Conservation (phyloP, 2,888 invertebrate species). For the Ophion slaviceki region DNA sequence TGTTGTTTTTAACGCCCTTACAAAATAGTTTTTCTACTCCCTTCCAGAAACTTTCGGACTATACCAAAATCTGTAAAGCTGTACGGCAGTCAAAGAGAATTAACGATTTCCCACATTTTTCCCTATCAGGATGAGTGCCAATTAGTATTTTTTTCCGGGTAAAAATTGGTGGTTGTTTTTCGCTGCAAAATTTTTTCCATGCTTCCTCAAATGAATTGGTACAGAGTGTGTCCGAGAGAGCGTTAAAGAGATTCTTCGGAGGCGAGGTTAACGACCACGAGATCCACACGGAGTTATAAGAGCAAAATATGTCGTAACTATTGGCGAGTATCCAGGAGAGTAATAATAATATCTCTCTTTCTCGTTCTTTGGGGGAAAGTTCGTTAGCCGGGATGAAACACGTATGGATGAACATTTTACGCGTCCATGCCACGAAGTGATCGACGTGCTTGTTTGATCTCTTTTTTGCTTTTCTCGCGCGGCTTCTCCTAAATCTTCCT, state of each 20-base stretch:
- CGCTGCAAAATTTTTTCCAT: background rate
- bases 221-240: conserved; percentile 40
- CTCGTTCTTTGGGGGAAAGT: conserved; percentile 71
- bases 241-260: conserved; percentile 64
- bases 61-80: too few species aligned
- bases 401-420: conserved; percentile 49
- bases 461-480: conserved; percentile 33
- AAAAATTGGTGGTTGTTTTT: too few species aligned
- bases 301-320: conserved; percentile 80
- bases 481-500: conserved; percentile 19
- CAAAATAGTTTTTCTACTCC: too few species aligned
- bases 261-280: conserved; percentile 78
- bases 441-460: conserved; percentile 49
- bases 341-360: conserved; percentile 78
- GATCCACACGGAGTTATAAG: conserved; percentile 68
- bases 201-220: conserved; percentile 10
- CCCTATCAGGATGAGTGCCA: too few species aligned
- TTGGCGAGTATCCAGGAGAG: conserved; percentile 80
- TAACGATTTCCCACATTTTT: too few species aligned
- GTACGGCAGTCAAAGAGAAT: too few species aligned
- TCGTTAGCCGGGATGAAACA: conserved; percentile 75
- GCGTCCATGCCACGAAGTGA: conserved; percentile 53
- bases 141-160: too few species aligned
- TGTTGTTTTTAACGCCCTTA: too few species aligned
- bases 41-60: too few species aligned